Evolutionary conservation across 2,113 vertebrate species (phyloP), one percentile per base, ranked within the genome.

Genomic region (Ia io): DNA sequence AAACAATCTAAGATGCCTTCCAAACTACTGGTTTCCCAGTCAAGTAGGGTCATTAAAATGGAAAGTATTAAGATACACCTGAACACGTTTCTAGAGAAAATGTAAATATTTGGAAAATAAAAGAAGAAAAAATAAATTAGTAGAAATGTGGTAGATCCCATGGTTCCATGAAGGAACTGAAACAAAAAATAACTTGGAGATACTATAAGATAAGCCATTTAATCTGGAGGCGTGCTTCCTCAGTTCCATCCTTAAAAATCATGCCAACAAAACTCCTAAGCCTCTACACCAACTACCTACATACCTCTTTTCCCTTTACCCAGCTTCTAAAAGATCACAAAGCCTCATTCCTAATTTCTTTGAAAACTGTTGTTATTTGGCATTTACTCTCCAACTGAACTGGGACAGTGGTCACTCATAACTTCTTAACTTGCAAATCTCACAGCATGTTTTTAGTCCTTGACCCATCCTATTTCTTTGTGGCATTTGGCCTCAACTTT

Each of bases 81-180:
- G 25, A 69, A 70, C 13, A 67, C 37, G 25, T 73, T 87, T 53
- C 10, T 87, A 35, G 40, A n/a, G 30, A 13, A 76, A 71, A 12
- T n/a, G 20, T 82, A 83, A 92, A 84, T 79, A 90, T 96, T 84
- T 93, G 69, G 44, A 88, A 67, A 59, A 49, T 37, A 71, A 73
- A 69, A n/a, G 40, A 42, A 76, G 16, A 71, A 61, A 80, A 65
- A 17, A 59, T 49, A 67, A 80, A 82, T 90, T 17, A 78, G 22
- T 30, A 42, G 30, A 79, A 90, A 73, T 79, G 9, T 32, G 82
- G 14, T 56, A 93, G 67, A 74, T 49, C 10, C 37, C 63, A 56
- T 49, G 23, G 8, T 61, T 83, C 37, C 35, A 1, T 87, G 20
- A 90, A 90, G n/a, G 61, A 80, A 85, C 23, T 20, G 12, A 51